Base-by-base conservation (phyloP, 2,888 invertebrate species). In the Philonicus albiceps region DNA sequence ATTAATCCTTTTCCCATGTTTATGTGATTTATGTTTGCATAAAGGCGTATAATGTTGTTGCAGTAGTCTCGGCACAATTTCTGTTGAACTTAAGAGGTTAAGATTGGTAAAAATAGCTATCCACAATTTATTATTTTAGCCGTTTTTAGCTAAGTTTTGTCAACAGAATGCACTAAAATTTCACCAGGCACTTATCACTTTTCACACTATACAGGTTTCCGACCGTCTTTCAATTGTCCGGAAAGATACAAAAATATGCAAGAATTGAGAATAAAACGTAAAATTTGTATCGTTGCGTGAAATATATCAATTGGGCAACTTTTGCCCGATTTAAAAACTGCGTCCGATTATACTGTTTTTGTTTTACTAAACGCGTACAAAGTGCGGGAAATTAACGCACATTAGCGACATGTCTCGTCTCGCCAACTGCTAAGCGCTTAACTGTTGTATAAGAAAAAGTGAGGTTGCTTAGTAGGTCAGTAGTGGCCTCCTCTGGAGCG, bases 381-480 rank as follows among this genome's bases (percentile, higher is more conserved):
- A 81, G 81, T 55, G 81, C 53, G 64, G 55, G 64, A 86, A 86
- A 87, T 86, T 78, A 85, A 83, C 86, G 87, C 74, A 86, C 87
- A 87, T 88, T 86, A 86, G 85, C 81, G 85, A 88, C 86, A 87
- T 87, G 86, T 88, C 88, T 88, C 88, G 88, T 88, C 89, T 88
- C 88, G 88, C 88, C 89, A 88, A 88, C 86, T 88, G 88, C 88
- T 89, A 87, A 88, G 88, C 88, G 88, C 88, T 89, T 89, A 89
- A 89, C 89, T 89, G 89, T 89, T 89, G 88, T 88, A 88, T 88
- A 89, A 89, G 89, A 89, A 89, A 89, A 89, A 89, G 89, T 89
- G 89, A 89, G 89, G 87, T 87, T 84, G 73, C 89, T 91, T 91
- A 91, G 91, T 91, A 91, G 91, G 91, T 91, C 91, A 91, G 91